Evolutionary conservation across 35 echinoderm and acorn worm species (phyloP), one percentile per base, ranked within the genome.

Genomic region (Patiria miniata): DNA sequence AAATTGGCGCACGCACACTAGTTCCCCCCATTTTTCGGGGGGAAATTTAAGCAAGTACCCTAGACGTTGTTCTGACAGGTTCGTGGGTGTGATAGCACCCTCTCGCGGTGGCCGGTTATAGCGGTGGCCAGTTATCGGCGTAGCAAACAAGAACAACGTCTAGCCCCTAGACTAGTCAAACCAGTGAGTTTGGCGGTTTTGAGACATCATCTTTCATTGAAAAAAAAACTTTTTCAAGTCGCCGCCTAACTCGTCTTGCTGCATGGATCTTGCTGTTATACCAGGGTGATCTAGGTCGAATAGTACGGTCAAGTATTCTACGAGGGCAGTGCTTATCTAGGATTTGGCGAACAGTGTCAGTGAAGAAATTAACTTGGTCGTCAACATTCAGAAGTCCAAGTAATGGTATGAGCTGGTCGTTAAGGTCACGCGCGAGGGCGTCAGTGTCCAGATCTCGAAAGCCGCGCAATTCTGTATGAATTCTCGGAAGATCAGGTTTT

Each of bases 231-330:
- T n/a, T n/a, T n/a, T n/a, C n/a, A n/a, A n/a, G n/a, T n/a, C n/a
- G 40, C n/a, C 60, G 83, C n/a, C 39, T 10, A 36, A 69, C 65
- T 44, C 54, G 76, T 29, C 39, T 36, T n/a, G 65, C 54, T 26
- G 29, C 9, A 50, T 86, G 85, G 58, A 69, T 60, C 5, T 86
- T 36, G 12, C 21, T 23, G 39, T 68, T 86, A 40, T 77, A 86
- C 60, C 60, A 86, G 0, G 79, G 79, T 81, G 2, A 21, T 21
- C 33, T 1, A 39, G 52, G 15, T 37, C 51, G 23, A 3, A 81
- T 29, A 78, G 30, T 81, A 52, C 29, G 52, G 18, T 54, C 23
- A 58, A 58, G 54, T 3, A n/a, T 56, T n/a, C n/a, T 56, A 3
- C 14, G 53, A n/a, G 53, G 53, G 53, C 53, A 56, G n/a, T 56